Percentiles rank a stretch among this genome's conserved stretches.
These are phyloP conservation scores for Hyppa rectilinea DNA, from an alignment of 2,888 invertebrate species.

Conservation along the genomic window DNA sequence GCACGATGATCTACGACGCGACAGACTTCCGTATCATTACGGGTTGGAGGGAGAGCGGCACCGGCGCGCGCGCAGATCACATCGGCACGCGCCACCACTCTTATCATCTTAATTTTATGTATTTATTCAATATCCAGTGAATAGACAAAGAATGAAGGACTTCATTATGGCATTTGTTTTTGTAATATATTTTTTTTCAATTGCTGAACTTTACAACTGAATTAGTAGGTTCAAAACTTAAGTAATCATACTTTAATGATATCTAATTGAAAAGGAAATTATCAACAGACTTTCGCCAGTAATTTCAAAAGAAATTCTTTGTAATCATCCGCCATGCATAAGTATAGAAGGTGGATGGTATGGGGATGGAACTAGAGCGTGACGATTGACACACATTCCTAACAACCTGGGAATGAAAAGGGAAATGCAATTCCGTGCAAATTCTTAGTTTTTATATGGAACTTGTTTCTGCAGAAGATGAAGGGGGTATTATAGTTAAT, in stretches of 20 bases:
- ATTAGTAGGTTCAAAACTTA: not conserved
- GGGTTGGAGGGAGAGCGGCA: conserved; percentile 65
- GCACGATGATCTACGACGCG: conserved; percentile 76
- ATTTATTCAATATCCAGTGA: conserved; percentile 63
- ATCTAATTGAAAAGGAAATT: not conserved
- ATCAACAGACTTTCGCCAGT: not conserved
- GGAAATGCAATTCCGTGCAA: conserved; percentile 43
- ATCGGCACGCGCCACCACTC: conserved; percentile 67
- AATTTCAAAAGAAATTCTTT: conserved; percentile 3
- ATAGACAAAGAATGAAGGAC: conserved; percentile 46
- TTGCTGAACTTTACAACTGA: not conserved
- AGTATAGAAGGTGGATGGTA: conserved; percentile 12
- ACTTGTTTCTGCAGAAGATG: not conserved
- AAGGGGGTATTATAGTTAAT: not conserved
- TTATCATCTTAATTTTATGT: conserved; percentile 69
- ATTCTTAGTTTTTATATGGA: conserved; percentile 18
- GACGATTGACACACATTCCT: conserved; percentile 47
- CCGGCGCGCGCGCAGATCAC: conserved; percentile 67
- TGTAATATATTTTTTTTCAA: not conserved
- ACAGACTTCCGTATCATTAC: conserved; percentile 85
- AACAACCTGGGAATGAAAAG: conserved; percentile 49
- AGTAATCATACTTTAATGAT: not conserved
- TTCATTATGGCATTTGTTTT: conserved; percentile 28
- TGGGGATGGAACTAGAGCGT: conserved; percentile 34
- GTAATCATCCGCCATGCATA: not conserved